These are phyloP conservation scores for Manacus vitellinus DNA, from an alignment of 2,113 vertebrate species.

Conservation along the genomic window DNA sequence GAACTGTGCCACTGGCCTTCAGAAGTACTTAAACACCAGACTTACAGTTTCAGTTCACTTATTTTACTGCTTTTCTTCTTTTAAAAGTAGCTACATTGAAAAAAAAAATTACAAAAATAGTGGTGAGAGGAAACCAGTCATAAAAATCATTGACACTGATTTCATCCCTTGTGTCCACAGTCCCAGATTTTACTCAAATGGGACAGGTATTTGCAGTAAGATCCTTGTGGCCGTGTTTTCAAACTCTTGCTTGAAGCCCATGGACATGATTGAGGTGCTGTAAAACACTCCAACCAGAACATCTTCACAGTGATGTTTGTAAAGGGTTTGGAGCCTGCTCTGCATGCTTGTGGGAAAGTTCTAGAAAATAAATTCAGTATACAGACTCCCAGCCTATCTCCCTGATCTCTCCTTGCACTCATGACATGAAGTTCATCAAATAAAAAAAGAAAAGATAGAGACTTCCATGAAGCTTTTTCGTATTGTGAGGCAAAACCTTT, in stretches of 20 bases:
- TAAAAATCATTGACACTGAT: background rate
- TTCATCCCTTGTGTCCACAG: background rate
- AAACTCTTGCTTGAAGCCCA: background rate
- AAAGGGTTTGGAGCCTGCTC: background rate
- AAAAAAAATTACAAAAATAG: background rate
- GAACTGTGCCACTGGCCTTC: background rate
- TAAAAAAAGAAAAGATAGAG: background rate
- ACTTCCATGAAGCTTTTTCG: background rate
- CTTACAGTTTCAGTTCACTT: background rate
- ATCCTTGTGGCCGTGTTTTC: background rate
- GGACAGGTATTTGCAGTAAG: background rate
- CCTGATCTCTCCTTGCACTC: background rate
- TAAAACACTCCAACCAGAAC: background rate
- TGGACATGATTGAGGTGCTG: background rate
- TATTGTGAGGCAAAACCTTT: background rate
- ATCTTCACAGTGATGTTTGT: background rate
- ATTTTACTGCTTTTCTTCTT: background rate
- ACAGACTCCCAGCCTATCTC: background rate
- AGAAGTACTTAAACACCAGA: background rate
- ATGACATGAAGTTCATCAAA: background rate
- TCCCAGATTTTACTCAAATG: background rate
- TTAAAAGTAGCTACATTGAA: background rate
- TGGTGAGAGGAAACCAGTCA: background rate
- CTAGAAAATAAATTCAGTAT: background rate
- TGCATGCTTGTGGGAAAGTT: background rate